These are phyloP conservation scores for Cistogaster globosa DNA, from an alignment of 2,888 invertebrate species.

Conservation along the genomic window DNA sequence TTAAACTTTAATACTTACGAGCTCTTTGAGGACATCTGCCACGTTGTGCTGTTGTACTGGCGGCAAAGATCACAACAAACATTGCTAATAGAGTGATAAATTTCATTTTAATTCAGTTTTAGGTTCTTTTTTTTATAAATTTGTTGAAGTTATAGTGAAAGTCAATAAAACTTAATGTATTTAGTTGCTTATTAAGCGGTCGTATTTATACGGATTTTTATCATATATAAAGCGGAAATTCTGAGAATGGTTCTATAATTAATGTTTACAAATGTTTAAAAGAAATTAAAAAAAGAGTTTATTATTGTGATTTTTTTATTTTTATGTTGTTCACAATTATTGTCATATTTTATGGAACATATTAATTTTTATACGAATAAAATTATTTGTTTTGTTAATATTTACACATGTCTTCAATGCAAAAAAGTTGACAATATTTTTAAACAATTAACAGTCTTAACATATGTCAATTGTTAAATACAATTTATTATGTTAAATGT, in stretches of 20 bases:
- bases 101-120: conserved; percentile 3
- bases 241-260: not conserved
- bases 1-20: not conserved
- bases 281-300: too few species aligned
- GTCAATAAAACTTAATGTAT: not conserved
- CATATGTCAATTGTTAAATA: too few species aligned
- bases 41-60: conserved; percentile 20
- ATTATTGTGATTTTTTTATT: too few species aligned
- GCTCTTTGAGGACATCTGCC: conserved; percentile 22
- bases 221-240: not conserved
- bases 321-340: too few species aligned
- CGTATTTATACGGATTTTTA: not conserved
- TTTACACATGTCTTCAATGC: too few species aligned
- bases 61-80: not conserved
- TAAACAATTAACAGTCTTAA: too few species aligned
- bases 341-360: too few species aligned
- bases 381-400: too few species aligned
- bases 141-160: not conserved
- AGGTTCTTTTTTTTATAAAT: not conserved
- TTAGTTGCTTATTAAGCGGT: not conserved
- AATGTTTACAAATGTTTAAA: not conserved
- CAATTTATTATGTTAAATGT: too few species aligned
- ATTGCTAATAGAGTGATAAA: conserved; percentile 23
- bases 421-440: too few species aligned
- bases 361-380: too few species aligned